phyloP scores from a whole-genome alignment of 2,888 invertebrate species.

The Drosophila flavopinicola region DNA sequence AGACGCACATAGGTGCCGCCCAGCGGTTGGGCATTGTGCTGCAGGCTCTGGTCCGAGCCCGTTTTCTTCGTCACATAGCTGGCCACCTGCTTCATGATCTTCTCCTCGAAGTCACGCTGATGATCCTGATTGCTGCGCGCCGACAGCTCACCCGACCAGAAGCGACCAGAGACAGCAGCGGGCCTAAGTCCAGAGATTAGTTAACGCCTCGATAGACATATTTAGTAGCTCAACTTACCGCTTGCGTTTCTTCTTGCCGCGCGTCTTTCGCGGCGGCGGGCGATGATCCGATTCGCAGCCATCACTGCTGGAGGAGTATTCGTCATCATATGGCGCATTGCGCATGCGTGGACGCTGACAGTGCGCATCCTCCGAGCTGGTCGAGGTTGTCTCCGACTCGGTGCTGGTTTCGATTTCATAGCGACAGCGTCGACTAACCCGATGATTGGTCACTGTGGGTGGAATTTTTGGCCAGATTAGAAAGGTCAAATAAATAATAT shows the following conservation, averaged over 20 bases:
- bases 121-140: constrained; percentile 95
- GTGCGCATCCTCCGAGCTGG: constrained; percentile 70
- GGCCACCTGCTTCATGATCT: constrained; percentile 86
- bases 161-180: constrained; percentile 85
- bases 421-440: constrained; percentile 65
- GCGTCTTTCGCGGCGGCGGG: constrained; percentile 58
- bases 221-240: constrained; percentile 42
- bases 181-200: constrained; percentile 35
- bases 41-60: constrained; percentile 74
- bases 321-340: constrained; percentile 42
- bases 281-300: constrained; percentile 84
- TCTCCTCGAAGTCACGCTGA: constrained; percentile 93
- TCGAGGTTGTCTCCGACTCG: constrained; percentile 81
- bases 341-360: constrained; percentile 51
- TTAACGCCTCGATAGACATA: not conserved
- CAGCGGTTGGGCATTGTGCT: constrained; percentile 63
- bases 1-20: constrained; percentile 91
- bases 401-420: constrained; percentile 80
- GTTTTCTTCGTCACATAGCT: constrained; percentile 82
- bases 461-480: not conserved
- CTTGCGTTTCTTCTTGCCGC: constrained; percentile 67
- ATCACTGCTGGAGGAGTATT: constrained; percentile 83
- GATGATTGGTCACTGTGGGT: constrained; percentile 66
- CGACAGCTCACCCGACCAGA: constrained; percentile 91
- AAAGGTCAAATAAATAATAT: no score